These are phyloP conservation scores for Ornithoptera priamus DNA, from an alignment of 2,888 invertebrate species.

Conservation along the genomic window DNA sequence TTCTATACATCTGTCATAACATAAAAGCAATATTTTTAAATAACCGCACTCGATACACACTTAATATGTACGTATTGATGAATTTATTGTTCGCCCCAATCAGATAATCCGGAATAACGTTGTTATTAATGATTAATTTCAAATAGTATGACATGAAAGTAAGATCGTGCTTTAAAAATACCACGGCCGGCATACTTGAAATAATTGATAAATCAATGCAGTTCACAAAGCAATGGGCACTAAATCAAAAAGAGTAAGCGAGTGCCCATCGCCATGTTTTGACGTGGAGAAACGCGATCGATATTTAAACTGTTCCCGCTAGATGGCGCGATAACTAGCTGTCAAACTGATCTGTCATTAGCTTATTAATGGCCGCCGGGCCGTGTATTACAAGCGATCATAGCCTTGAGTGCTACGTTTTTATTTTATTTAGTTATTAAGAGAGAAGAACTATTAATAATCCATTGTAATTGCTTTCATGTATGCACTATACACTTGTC, in stretches of 20 bases:
- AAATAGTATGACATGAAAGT: conserved; percentile 74
- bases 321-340: conserved; percentile 77
- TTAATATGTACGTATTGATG: conserved; percentile 38
- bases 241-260: conserved; percentile 70
- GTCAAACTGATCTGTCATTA: conserved; percentile 77
- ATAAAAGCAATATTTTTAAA: conserved; percentile 15
- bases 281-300: conserved; percentile 70
- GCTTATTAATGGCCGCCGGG: conserved; percentile 68
- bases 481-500: neutral
- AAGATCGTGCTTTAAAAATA: conserved; percentile 74
- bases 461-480: conserved; percentile 19
- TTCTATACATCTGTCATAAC: neutral
- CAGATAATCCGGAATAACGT: conserved; percentile 70
- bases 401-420: conserved; percentile 20
- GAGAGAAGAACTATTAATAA: conserved; percentile 22
- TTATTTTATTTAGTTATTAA: conserved; percentile 27
- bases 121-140: conserved; percentile 75
- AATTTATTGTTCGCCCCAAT: conserved; percentile 60
- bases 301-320: conserved; percentile 72
- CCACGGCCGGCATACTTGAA: conserved; percentile 68
- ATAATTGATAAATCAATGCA: conserved; percentile 80
- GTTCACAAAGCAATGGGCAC: conserved; percentile 66
- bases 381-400: conserved; percentile 52
- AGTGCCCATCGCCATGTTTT: conserved; percentile 72
- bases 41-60: conserved; percentile 4